phyloP scores from a whole-genome alignment of 2,888 invertebrate species.

The Machimus rusticus region DNA sequence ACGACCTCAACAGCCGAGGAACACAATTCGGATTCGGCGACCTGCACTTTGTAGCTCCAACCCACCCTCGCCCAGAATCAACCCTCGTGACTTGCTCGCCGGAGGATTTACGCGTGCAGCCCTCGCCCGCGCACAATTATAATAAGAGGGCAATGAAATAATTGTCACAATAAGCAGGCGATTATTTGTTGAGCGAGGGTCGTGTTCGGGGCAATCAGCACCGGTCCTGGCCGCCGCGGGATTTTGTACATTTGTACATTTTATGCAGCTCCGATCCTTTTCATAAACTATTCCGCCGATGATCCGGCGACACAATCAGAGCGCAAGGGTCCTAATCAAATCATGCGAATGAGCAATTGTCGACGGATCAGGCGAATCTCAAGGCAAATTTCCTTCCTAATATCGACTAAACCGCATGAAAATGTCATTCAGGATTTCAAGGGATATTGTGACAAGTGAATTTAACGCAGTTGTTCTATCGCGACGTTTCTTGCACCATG shows the following conservation, averaged over 20 bases:
- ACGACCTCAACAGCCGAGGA: slow-evolving; percentile 48
- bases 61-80: slow-evolving; percentile 29
- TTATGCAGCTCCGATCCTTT: neutral
- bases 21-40: slow-evolving; percentile 18
- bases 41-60: neutral
- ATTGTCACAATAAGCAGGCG: slow-evolving; percentile 64
- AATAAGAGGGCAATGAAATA: slow-evolving; percentile 57
- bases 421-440: slow-evolving; percentile 48
- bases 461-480: slow-evolving; percentile 9
- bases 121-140: slow-evolving; percentile 48
- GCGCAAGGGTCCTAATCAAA: slow-evolving; percentile 37
- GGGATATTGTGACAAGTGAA: slow-evolving; percentile 26
- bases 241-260: slow-evolving; percentile 6
- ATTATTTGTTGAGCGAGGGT: slow-evolving; percentile 54
- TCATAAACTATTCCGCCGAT: slow-evolving; percentile 14
- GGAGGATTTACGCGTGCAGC: slow-evolving; percentile 5
- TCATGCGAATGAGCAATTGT: slow-evolving; percentile 45
- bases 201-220: neutral
- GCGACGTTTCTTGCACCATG: neutral
- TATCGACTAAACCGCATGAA: slow-evolving; percentile 44
- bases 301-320: slow-evolving; percentile 26
- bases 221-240: neutral
- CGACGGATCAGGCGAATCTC: slow-evolving; percentile 29
- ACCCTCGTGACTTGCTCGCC: neutral
- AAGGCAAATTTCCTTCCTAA: slow-evolving; percentile 13